Conservation (phyloP, 2,888 invertebrate genomes). For the Ditylenchus weischeri region DNA sequence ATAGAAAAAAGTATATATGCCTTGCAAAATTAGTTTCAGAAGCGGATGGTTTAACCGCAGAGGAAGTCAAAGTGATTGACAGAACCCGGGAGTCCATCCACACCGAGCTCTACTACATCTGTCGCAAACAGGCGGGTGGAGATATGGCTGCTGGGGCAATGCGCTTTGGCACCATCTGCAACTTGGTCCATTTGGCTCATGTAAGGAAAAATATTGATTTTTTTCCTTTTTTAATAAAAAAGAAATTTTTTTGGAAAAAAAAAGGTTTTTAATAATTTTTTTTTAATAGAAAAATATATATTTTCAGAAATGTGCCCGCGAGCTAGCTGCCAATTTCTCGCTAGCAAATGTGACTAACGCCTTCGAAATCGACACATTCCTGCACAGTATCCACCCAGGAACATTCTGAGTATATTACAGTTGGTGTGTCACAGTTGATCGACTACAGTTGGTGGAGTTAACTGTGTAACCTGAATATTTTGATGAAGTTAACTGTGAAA, state of each 20-base stretch:
- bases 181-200: neutral
- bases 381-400: conserved; percentile 29
- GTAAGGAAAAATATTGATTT: neutral
- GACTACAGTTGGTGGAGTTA: too few species aligned
- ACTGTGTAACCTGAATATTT: too few species aligned
- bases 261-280: too few species aligned
- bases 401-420: too few species aligned
- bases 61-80: neutral
- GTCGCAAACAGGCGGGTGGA: neutral
- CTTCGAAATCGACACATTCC: conserved; percentile 33
- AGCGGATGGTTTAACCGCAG: conserved; percentile 1
- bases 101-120: neutral
- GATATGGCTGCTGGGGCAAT: neutral
- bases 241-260: too few species aligned
- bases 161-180: conserved; percentile 10
- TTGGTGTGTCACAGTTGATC: too few species aligned
- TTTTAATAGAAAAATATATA: too few species aligned
- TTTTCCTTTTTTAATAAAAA: neutral
- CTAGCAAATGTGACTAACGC: conserved; percentile 32
- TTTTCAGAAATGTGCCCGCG: conserved; percentile 21
- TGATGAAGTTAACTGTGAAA: too few species aligned
- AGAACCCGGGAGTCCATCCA: neutral
- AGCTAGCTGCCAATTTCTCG: conserved; percentile 19
- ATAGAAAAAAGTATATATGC: too few species aligned
- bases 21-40: neutral